Conservation (phyloP, 2,113 vertebrate species). For the Caloenas nicobarica region DNA sequence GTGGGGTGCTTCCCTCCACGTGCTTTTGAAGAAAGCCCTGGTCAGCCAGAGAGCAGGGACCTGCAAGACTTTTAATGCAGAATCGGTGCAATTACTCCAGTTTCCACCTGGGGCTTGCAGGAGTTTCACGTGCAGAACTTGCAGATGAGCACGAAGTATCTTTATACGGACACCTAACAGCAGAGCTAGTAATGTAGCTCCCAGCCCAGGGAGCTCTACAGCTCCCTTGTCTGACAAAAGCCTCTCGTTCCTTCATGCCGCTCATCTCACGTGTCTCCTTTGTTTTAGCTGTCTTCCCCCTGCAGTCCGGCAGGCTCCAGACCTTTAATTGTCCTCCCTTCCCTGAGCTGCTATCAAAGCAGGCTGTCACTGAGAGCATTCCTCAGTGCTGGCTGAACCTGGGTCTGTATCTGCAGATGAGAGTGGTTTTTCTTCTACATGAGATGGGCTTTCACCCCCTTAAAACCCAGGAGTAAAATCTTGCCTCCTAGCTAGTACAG, state of each 20-base stretch:
- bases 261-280: not conserved
- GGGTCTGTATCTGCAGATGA: not conserved
- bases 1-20: accelerated
- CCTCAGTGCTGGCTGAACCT: not conserved
- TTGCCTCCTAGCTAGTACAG: not conserved
- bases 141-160: not conserved
- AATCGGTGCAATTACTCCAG: too few species aligned
- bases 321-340: not conserved
- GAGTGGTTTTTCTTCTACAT: not conserved
- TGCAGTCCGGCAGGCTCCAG: not conserved
- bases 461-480: not conserved
- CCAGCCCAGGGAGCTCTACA: not conserved
- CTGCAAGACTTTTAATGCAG: not conserved
- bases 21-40: not conserved
- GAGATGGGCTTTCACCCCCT: not conserved
- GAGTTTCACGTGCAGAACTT: not conserved
- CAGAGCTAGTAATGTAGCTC: not conserved
- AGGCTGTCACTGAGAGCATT: not conserved
- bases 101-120: not conserved
- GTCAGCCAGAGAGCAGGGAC: not conserved
- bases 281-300: not conserved
- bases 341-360: not conserved
- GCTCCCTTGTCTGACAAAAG: not conserved
- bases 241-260: not conserved
- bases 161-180: not conserved